Evolutionary conservation across 2,113 vertebrate genomes (phyloP), one percentile per base, ranked within the genome.

Genomic region (Chlorocebus sabaeus): DNA sequence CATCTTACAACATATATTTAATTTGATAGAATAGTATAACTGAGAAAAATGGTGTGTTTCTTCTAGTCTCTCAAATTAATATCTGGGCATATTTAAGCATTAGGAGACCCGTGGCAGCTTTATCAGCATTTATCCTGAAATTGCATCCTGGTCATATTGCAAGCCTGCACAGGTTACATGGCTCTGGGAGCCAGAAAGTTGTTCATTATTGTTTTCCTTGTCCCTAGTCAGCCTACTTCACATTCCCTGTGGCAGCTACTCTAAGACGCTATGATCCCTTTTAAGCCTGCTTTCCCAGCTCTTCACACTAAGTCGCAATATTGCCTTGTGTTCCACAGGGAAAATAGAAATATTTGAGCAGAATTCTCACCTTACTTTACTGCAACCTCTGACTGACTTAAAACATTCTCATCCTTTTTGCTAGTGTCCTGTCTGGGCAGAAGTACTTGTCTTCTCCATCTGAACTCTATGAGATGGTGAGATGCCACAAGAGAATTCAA

Each of bases 291-390:
- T 81, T 81, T 52, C 40, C 22, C 76, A 82, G 43, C 0, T 78
- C 75, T 89, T 95, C 67, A 48, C 48, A 12, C 0, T 67, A 75
- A 96, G 35, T 86, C 32, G 70, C 38, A 73, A 89, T 40, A 82
- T 11, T 61, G n/a, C 52, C 18, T 38, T 55, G 5, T 61, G 10
- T 22, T 76, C 87, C 27, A 40, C 30, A 50, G 79, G 94, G 75
- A 92, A 87, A 73, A 93, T 5, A 48, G 32, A 95, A 92, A 55
- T 40, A 75, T 92, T 67, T 96, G 52, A 92, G 52, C 59, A 81
- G 67, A 86, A 89, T 94, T 94, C 73, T 52, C 40, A 68, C 48
- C 25, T 92, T 27, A 57, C 43, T 43, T 76, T 85, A 75, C 18
- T 30, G 16, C 57, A 87, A 64, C n/a, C 68, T 94, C 40, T 87